Percentiles rank a stretch among this genome's conserved stretches.
These are phyloP conservation scores for Lamellibrachia columna DNA, from an alignment of 2,888 invertebrate species.

Conservation along the genomic window DNA sequence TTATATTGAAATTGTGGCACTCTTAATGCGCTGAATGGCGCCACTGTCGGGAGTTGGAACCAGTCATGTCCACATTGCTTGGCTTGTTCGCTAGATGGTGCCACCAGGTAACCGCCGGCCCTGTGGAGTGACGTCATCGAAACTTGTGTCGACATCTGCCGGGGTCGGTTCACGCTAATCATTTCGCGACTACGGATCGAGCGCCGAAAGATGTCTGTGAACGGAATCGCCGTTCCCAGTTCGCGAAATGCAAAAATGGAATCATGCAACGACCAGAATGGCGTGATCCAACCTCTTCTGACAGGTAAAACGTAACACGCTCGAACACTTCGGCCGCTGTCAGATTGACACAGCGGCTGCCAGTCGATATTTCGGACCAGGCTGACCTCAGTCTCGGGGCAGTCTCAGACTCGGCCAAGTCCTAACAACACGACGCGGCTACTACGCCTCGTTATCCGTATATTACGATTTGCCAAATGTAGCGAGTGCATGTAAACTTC, in stretches of 20 bases:
- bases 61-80: background rate
- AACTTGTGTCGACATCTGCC: background rate
- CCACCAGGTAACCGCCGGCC: background rate
- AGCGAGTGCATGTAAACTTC: background rate
- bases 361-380: background rate
- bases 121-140: background rate
- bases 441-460: background rate
- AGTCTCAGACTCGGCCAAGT: background rate
- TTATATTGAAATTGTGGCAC: too few species aligned
- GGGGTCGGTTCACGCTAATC: background rate
- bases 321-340: background rate
- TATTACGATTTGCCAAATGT: background rate
- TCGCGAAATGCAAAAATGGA: constrained; percentile 37
- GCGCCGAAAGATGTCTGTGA: background rate
- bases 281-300: constrained; percentile 87
- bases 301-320: constrained; percentile 74
- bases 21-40: too few species aligned
- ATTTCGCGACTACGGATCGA: background rate
- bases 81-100: background rate
- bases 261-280: constrained; percentile 68
- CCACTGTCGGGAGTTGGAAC: too few species aligned
- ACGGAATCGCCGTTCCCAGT: background rate
- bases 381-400: background rate
- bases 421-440: background rate
- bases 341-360: background rate